phyloP scores from a whole-genome alignment of 2,797 vertebrate species.

The Carcharodon carcharias region DNA sequence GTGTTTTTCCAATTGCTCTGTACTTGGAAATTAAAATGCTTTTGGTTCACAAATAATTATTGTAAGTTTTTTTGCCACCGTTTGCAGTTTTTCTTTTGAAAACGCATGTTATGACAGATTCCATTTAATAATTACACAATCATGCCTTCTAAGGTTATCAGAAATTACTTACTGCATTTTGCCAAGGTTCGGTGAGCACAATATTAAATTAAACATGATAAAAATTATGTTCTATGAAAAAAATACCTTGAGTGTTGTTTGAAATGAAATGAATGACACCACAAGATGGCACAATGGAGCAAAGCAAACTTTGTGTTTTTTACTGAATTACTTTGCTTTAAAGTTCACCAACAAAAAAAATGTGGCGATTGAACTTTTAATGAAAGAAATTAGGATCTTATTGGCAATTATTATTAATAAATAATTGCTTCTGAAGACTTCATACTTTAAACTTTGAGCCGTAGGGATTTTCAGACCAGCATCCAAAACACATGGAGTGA shows the following conservation, averaged over 20 bases:
- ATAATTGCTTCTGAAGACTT: not conserved
- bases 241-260: not conserved
- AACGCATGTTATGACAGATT: constrained; percentile 16
- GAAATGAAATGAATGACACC: not conserved
- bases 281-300: constrained; percentile 30
- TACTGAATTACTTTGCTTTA: not conserved
- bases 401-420: not conserved
- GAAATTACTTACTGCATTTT: constrained; percentile 23
- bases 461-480: not conserved
- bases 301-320: not conserved
- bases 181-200: not conserved
- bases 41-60: not conserved
- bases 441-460: not conserved
- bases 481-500: not conserved
- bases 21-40: constrained; percentile 10
- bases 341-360: not conserved
- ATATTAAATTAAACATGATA: not conserved
- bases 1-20: not conserved
- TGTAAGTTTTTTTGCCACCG: not conserved
- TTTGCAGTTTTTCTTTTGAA: not conserved
- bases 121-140: constrained; percentile 22
- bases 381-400: not conserved
- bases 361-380: not conserved
- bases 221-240: not conserved
- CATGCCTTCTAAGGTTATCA: not conserved